These are phyloP conservation scores for Chroicocephalus ridibundus DNA, from an alignment of 2,113 vertebrate species.

Conservation along the genomic window DNA sequence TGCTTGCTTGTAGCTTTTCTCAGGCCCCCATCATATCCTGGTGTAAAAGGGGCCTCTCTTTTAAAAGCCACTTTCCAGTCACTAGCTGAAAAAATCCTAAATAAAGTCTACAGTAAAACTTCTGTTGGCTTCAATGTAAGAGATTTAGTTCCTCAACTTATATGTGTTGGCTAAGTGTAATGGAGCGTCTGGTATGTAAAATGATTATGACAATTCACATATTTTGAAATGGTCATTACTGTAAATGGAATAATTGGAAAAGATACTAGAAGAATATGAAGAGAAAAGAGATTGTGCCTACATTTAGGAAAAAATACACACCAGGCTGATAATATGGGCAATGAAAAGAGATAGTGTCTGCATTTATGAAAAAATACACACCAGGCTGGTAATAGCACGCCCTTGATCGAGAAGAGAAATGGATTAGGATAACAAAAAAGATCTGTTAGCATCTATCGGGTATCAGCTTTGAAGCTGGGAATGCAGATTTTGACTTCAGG, in stretches of 20 bases:
- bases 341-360: background rate
- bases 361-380: background rate
- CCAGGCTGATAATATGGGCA: background rate
- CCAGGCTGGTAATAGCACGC: background rate
- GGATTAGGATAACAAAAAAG: background rate
- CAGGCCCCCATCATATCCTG: background rate
- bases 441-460: background rate
- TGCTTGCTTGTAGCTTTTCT: background rate
- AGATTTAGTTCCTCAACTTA: background rate
- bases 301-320: background rate
- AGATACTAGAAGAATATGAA: background rate
- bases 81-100: background rate
- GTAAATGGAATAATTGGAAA: background rate
- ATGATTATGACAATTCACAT: background rate
- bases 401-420: background rate
- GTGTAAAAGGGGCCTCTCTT: background rate
- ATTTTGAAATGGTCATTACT: slow-evolving; percentile 19
- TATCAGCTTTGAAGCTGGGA: background rate
- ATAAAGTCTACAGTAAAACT: background rate
- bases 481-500: background rate
- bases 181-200: background rate
- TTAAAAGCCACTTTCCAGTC: background rate
- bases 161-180: background rate
- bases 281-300: background rate
- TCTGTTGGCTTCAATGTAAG: background rate